These are phyloP conservation scores for Cathartes aura DNA, from an alignment of 2,113 vertebrate genomes.

Conservation along the genomic window DNA sequence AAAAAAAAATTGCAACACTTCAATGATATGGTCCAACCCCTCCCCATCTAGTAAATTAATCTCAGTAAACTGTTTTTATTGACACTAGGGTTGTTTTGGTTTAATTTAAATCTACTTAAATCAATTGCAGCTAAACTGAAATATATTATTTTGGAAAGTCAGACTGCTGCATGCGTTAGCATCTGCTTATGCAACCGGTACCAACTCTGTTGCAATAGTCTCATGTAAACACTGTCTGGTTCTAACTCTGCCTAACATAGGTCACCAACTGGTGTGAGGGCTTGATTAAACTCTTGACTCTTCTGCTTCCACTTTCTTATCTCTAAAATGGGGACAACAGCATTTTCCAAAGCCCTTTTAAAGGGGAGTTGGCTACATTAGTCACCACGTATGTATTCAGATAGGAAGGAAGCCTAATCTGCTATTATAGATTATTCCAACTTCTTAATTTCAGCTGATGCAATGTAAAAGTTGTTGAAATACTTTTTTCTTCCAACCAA, in stretches of 20 bases:
- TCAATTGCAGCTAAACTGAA: neutral
- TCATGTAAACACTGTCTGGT: conserved; percentile 1
- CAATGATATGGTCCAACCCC: neutral
- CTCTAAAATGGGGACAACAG: conserved; percentile 42
- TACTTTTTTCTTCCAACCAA: neutral
- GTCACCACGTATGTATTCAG: conserved; percentile 33
- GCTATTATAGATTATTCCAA: conserved; percentile 11
- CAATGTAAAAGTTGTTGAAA: neutral
- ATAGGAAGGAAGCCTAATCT: conserved; percentile 52
- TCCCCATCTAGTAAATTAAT: neutral
- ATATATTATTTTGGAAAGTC: conserved; percentile 17
- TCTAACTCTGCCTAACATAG: neutral
- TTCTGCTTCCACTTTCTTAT: conserved; percentile 64
- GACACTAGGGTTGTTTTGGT: neutral
- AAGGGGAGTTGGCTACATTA: conserved; percentile 37
- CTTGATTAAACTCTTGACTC: conserved; percentile 58
- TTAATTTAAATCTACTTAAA: neutral
- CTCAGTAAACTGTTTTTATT: neutral
- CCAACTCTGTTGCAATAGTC: conserved; percentile 16
- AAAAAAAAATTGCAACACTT: neutral
- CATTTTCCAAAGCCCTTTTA: neutral
- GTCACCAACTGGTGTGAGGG: conserved; percentile 31
- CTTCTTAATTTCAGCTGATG: conserved; percentile 26
- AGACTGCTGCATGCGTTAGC: neutral
- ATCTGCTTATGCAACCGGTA: neutral